These are phyloP conservation scores for Dasypus novemcinctus DNA, from an alignment of 2,113 vertebrate species.

Conservation along the genomic window DNA sequence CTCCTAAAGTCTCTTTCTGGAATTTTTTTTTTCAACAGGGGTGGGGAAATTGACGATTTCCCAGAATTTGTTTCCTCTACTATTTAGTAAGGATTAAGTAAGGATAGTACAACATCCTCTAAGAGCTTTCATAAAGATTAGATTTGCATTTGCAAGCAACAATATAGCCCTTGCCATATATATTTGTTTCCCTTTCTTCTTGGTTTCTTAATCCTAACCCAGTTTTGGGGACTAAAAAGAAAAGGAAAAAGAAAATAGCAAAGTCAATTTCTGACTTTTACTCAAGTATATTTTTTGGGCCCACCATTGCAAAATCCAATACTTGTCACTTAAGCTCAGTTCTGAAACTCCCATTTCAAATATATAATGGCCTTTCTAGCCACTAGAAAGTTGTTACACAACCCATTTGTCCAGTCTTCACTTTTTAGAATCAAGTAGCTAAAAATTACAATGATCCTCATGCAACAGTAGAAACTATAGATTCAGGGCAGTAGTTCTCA, in stretches of 20 bases:
- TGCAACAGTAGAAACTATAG: not conserved
- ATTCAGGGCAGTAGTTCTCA: not conserved
- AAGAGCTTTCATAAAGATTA: not conserved
- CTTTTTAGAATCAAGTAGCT: not conserved
- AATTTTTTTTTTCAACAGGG: not conserved
- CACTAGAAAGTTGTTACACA: not conserved
- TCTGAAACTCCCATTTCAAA: not conserved
- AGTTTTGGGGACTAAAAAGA: not conserved
- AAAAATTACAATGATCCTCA: not conserved
- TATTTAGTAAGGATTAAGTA: not conserved
- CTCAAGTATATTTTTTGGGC: not conserved
- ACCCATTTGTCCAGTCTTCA: not conserved
- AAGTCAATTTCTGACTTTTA: not conserved
- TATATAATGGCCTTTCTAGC: not conserved
- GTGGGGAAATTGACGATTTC: not conserved
- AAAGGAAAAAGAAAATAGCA: not conserved
- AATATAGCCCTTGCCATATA: not conserved
- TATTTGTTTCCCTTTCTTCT: not conserved
- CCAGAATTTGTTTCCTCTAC: not conserved
- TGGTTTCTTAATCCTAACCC: not conserved
- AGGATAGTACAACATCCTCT: not conserved
- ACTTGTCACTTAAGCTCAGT: not conserved
- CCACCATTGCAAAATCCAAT: not conserved
- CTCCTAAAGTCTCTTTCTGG: not conserved
- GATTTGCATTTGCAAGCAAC: not conserved